Conservation (phyloP, 2,888 invertebrate species). For the Nomada ruficornis region DNA sequence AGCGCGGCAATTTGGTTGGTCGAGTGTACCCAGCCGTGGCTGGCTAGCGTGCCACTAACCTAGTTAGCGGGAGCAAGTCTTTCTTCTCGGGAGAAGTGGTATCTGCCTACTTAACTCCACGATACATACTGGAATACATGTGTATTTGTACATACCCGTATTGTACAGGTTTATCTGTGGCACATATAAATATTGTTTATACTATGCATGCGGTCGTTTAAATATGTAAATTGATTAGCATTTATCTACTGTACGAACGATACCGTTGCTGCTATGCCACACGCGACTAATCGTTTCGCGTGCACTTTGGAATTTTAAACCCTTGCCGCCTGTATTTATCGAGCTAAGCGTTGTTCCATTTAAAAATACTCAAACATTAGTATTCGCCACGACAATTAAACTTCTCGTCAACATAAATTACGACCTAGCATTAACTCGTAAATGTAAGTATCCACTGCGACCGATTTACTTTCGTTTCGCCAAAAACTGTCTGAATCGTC, state of each 20-base stretch:
- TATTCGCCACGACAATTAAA: too few relatives aligned
- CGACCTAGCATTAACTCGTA: too few relatives aligned
- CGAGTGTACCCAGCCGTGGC: constrained; percentile 78
- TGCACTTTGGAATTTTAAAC: neutral
- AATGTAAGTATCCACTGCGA: too few relatives aligned
- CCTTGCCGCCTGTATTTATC: too few relatives aligned
- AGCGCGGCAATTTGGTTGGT: constrained; percentile 78
- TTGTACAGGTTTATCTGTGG: constrained; percentile 13
- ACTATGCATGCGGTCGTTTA: neutral
- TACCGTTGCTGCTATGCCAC: too few relatives aligned
- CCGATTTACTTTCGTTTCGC: too few relatives aligned
- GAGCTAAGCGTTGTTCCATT: too few relatives aligned
- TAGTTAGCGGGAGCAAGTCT: constrained; percentile 82
- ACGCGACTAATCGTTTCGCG: neutral
- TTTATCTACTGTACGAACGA: constrained; percentile 64
- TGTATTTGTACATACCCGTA: constrained; percentile 35
- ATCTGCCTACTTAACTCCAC: constrained; percentile 70
- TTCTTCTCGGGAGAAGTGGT: constrained; percentile 77
- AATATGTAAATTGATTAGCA: constrained; percentile 16
- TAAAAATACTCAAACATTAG: too few relatives aligned
- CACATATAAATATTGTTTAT: constrained; percentile 33
- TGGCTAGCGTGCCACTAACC: constrained; percentile 83
- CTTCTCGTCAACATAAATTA: too few relatives aligned
- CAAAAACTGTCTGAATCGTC: too few relatives aligned
- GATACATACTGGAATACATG: constrained; percentile 26